Evolutionary conservation across 2,797 vertebrate genomes (phyloP), one percentile per base, ranked within the genome.

Genomic region (Chelon labrosus): DNA sequence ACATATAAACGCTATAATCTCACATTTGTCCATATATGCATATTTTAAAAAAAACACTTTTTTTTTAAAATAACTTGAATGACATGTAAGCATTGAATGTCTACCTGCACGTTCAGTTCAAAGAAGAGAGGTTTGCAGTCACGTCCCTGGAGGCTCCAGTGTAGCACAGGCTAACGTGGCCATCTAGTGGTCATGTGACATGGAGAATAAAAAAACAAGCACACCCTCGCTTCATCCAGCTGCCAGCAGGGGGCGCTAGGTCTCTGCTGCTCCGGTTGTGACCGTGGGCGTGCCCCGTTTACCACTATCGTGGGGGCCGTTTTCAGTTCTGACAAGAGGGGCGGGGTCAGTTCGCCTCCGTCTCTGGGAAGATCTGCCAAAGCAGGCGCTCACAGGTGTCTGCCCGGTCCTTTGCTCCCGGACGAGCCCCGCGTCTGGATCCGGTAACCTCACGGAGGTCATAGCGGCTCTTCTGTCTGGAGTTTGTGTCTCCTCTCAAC

Each of bases 381-480:
- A 82, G 62, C 59, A 22, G 70, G 44, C 65, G 62, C 73, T 63
- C 61, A 84, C 91, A 94, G 92, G 93, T 94, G 88, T 79, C 75
- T 22, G 68, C 7, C 7, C 31, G 31, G 64, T 86, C 79, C 73
- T 76, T 89, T 88, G 14, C 73, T 49, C 49, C 53, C 66, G 52
- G 69, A 73, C 82, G 66, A 83, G 78, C 57, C 46, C 41, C 31
- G 12, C 14, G 58, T 70, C 61, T 22, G 67, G 50, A 73, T 64
- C 54, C 52, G 55, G 73, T 62, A 5, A 25, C 76, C 31, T 7
- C 59, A n/a, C 61, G 19, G 31, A 3, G 56, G 52, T 46, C 39
- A 58, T 73, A 47, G 62, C 71, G 37, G 72, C 11, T 27, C 41
- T 37, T 68, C 2, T 1, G 11, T 46, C 0, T n/a, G 58, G 12